Evolutionary conservation across 2,888 invertebrate genomes (phyloP).

Genomic region (Teleogryllus oceanicus): DNA sequence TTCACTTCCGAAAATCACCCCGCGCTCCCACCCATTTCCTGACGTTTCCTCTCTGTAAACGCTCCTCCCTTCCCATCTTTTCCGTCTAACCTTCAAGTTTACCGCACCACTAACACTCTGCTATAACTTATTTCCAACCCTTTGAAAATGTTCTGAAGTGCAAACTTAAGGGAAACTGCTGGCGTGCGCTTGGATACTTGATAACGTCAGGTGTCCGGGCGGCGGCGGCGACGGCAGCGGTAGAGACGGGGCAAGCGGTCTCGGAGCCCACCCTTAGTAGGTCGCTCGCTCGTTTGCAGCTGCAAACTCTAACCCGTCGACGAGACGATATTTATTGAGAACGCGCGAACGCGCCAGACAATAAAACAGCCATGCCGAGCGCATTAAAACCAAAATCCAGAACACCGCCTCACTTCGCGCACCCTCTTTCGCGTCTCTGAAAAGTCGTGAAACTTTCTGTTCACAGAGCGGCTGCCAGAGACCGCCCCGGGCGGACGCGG

Average conservation of each 20-base stretch:
- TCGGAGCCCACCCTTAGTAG: neutral
- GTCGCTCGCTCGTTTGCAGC: neutral
- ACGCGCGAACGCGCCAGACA: neutral
- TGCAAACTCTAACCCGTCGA: neutral
- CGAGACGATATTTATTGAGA: neutral
- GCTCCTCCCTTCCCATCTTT: neutral
- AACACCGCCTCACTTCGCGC: neutral
- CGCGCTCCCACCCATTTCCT: neutral
- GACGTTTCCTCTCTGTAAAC: neutral
- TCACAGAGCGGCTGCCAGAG: neutral
- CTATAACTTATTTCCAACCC: conserved; percentile 9
- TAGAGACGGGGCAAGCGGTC: too few relatives aligned
- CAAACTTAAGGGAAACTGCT: conserved; percentile 1
- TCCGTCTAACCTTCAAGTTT: neutral
- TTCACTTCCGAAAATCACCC: neutral
- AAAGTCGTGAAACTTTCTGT: neutral
- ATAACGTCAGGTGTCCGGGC: neutral
- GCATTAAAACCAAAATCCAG: neutral
- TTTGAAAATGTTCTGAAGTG: conserved; percentile 7
- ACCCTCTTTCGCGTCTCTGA: neutral
- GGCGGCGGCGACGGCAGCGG: too few relatives aligned
- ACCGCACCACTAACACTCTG: neutral
- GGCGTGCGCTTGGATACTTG: conserved; percentile 18
- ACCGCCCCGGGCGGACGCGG: neutral
- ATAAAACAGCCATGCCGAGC: neutral